Percentiles rank a stretch among this genome's conserved stretches.
Evolutionary conservation across 2,113 vertebrate genomes (phyloP).

Genomic region (Cervus canadensis): DNA sequence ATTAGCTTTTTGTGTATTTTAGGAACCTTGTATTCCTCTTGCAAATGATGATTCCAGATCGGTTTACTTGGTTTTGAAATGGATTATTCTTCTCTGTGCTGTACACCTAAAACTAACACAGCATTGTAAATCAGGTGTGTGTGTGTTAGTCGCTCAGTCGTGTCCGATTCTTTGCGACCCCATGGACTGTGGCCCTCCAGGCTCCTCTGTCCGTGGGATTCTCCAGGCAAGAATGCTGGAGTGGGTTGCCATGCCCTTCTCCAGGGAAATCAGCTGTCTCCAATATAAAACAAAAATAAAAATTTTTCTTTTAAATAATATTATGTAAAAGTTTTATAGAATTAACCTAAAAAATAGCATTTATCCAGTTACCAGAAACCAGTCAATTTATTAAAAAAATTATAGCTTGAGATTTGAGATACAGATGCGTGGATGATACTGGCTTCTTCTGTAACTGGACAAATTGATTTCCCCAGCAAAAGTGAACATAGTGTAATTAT

Average conservation of each 20-base stretch:
- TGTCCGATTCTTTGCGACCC: neutral
- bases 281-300: neutral
- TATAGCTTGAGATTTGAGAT: neutral
- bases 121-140: neutral
- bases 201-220: neutral
- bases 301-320: neutral
- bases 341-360: conserved; percentile 13
- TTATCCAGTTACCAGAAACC: conserved; percentile 24
- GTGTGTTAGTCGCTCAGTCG: neutral
- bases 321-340: neutral
- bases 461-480: neutral
- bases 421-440: neutral
- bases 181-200: neutral
- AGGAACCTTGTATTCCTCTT: conserved; percentile 26
- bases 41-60: neutral
- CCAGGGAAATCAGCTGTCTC: neutral
- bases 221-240: neutral
- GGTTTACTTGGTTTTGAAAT: conserved; percentile 36
- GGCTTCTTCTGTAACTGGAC: neutral
- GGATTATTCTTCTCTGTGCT: neutral
- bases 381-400: conserved; percentile 26
- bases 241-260: neutral
- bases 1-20: conserved; percentile 11
- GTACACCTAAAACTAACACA: neutral
- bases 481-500: conserved; percentile 4